Evolutionary conservation across 1,140 invertebrate genomes (phyloP).

Genomic region (Aphelinus atriplicis): DNA sequence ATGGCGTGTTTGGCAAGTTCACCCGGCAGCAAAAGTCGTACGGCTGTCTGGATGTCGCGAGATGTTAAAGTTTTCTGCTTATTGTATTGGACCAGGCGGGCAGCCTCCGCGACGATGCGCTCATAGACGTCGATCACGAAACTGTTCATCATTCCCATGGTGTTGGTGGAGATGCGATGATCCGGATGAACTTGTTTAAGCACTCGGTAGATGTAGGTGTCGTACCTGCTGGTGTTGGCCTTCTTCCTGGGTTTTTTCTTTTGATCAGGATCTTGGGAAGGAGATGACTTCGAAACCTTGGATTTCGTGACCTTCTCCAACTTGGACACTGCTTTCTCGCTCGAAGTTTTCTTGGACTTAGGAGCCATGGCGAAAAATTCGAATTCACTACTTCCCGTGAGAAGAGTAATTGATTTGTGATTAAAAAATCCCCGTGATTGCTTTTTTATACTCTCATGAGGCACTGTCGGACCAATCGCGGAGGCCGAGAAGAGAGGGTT

Average conservation of each 20-base stretch:
- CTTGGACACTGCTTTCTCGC: background rate
- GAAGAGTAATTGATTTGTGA: too few species aligned
- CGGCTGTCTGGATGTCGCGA: background rate
- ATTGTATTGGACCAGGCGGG: background rate
- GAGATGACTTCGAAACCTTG: background rate
- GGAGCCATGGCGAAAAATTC: too few species aligned
- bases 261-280: background rate
- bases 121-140: background rate
- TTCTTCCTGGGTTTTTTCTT: background rate
- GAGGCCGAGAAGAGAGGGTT: background rate
- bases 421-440: too few species aligned
- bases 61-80: background rate
- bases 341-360: background rate
- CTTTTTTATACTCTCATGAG: background rate
- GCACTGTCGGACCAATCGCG: background rate
- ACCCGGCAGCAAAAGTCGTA: background rate
- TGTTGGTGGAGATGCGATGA: background rate
- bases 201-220: background rate
- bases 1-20: slow-evolving; percentile 70
- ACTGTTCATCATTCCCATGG: background rate
- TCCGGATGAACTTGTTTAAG: slow-evolving; percentile 6
- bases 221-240: background rate
- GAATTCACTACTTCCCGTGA: too few species aligned
- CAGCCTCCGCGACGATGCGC: background rate
- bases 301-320: background rate